Conservation (phyloP, 2,888 invertebrate species). For the Caenorhabditis wallacei region DNA sequence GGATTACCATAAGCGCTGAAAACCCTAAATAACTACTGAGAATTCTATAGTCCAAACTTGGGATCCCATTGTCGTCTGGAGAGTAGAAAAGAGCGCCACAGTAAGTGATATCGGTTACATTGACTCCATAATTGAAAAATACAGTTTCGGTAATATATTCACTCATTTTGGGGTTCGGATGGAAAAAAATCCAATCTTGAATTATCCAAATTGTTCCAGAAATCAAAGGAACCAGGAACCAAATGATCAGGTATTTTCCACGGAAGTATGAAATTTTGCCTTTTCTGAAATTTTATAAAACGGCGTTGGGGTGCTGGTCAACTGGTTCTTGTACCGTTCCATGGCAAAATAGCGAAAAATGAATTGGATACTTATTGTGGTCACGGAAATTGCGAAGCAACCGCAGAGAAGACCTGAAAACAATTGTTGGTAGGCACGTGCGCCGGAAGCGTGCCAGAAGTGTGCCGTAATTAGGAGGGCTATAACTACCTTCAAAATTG, state of each 20-base stretch:
- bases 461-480: too few species aligned
- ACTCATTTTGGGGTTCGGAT: not conserved
- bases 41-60: not conserved
- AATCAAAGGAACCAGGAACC: constrained; percentile 24
- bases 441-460: too few species aligned
- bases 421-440: too few species aligned
- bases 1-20: constrained; percentile 6
- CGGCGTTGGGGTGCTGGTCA: too few species aligned
- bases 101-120: constrained; percentile 21
- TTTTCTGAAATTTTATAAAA: constrained; percentile 39
- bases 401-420: constrained; percentile 47
- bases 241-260: constrained; percentile 25
- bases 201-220: not conserved
- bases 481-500: too few species aligned
- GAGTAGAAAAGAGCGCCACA: constrained; percentile 9
- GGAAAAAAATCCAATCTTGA: constrained; percentile 1
- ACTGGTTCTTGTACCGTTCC: too few species aligned
- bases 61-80: constrained; percentile 2
- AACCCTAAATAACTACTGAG: not conserved
- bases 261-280: constrained; percentile 29
- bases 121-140: not conserved
- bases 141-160: not conserved
- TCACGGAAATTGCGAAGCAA: constrained; percentile 32
- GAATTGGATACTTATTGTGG: constrained; percentile 57
- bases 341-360: constrained; percentile 54